Conservation (phyloP, 2,113 vertebrate species). For the Amazona vittata region DNA sequence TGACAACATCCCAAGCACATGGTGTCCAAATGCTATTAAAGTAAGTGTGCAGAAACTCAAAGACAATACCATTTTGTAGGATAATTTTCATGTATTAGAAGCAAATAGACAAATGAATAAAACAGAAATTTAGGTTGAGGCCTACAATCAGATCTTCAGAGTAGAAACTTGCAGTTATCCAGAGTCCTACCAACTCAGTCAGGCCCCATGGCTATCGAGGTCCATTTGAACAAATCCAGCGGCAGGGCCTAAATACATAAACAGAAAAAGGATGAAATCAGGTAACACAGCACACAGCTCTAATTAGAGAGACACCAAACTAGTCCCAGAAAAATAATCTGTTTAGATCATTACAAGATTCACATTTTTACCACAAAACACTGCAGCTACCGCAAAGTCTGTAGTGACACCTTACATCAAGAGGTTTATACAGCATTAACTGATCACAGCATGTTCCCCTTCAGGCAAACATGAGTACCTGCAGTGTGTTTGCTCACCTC, state of each 20-base stretch:
- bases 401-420: neutral
- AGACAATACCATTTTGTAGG: neutral
- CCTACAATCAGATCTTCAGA: neutral
- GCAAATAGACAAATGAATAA: neutral
- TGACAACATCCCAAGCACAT: neutral
- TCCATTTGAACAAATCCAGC: neutral
- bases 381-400: neutral
- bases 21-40: neutral
- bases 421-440: neutral
- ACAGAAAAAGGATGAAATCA: neutral
- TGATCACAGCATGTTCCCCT: neutral
- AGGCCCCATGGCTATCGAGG: neutral
- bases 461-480: neutral
- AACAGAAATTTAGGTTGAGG: neutral
- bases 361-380: neutral
- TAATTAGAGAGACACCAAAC: neutral
- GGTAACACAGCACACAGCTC: neutral
- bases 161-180: neutral
- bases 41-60: neutral
- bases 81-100: neutral
- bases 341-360: neutral
- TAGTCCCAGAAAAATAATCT: neutral
- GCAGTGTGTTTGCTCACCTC: neutral
- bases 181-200: neutral
- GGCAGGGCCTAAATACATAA: neutral